These are phyloP conservation scores for Acridotheres tristis DNA, from an alignment of 2,797 vertebrate species.

Conservation along the genomic window DNA sequence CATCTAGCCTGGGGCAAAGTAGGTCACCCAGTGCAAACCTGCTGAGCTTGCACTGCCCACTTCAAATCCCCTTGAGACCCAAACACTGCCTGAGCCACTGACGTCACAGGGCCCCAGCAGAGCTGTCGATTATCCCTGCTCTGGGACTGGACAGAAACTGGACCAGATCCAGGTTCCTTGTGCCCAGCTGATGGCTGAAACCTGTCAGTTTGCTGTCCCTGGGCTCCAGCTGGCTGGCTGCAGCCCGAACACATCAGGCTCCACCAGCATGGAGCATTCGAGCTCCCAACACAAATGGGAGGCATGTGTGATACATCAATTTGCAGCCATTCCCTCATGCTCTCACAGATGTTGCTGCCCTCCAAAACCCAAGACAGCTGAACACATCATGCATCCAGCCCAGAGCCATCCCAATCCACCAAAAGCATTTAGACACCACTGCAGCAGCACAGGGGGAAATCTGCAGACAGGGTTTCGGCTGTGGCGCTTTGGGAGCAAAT, in stretches of 20 bases:
- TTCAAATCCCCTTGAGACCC: not conserved
- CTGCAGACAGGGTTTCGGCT: not conserved
- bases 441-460: not conserved
- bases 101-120: not conserved
- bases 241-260: not conserved
- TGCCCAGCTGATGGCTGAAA: slow-evolving; percentile 51
- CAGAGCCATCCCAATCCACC: fast-evolving
- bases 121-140: not conserved
- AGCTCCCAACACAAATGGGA: not conserved
- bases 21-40: not conserved
- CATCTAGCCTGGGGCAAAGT: not conserved
- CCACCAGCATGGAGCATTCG: not conserved
- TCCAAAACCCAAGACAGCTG: not conserved
- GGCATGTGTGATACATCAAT: slow-evolving; percentile 40
- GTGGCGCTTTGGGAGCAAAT: not conserved
- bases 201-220: not conserved
- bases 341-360: slow-evolving; percentile 54
- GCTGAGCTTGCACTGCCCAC: slow-evolving; percentile 3
- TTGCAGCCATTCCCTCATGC: slow-evolving; percentile 21
- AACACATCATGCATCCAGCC: not conserved
- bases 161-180: slow-evolving; percentile 11
- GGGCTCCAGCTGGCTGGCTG: slow-evolving; percentile 33
- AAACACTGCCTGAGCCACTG: not conserved
- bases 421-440: not conserved
- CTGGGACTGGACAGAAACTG: not conserved